Evolutionary conservation across 2,797 vertebrate species (phyloP), one percentile per base, ranked within the genome.

Genomic region (Peromyscus attwateri): DNA sequence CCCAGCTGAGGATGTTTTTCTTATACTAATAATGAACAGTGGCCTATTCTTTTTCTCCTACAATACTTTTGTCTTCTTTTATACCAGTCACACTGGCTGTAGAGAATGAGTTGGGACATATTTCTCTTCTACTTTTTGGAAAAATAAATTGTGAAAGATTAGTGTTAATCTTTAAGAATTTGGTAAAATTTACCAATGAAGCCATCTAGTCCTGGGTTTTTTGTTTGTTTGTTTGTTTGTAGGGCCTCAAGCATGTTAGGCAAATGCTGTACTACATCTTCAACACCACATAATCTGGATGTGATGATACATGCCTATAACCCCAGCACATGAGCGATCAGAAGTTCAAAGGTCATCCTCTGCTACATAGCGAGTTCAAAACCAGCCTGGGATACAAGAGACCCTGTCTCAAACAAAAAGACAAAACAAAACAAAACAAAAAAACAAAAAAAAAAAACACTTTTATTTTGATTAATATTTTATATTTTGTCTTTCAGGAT

Each of bases 401-500:
- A 77, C 31, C 43, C 21, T 49, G 31, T 37, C 34, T 90, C 43
- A 90, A 49, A 71, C 49, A 40, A 73, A 76, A 89, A 62, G 87
- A 89, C 37, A 43, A 62, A 60, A 43, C 34, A 31, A 40, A 57
- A 27, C 12, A 23, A 31, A 5, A 83, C 40, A 40, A 40, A 40
- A 40, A 40, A 2, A 40, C n/a, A 43, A 31, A 40, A 57, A 40
- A 23, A 23, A 31, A 5, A 83, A 40, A 12, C 27, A 76, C n/a
- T 71, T 14, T 92, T 95, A 66, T 96, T 76, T 95, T 95, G 76
- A 81, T 92, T 93, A 80, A 81, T 68, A 77, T 95, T 95, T 95
- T 92, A 43, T 87, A 87, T 96, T 96, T 96, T 98, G 6, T 97
- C 84, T 98, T 82, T 97, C 96, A 99, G 99, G 98, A 66, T 96